phyloP scores from a whole-genome alignment of 2,888 invertebrate species.

The Octonoba sinensis region DNA sequence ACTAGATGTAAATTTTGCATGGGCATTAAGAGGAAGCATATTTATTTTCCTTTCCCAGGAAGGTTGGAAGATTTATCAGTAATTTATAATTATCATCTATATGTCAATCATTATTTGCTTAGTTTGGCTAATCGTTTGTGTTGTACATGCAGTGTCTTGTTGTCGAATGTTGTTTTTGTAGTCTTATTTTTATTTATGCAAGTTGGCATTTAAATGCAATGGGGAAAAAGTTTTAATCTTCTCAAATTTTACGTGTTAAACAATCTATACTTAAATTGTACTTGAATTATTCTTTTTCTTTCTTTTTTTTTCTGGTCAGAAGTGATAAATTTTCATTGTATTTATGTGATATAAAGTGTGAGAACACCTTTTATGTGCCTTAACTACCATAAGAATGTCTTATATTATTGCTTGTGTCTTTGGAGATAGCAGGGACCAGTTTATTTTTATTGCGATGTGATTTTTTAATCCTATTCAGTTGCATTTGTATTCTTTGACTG shows the following conservation, averaged over 20 bases:
- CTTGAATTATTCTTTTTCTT: constrained; percentile 3
- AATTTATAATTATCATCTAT: constrained; percentile 56
- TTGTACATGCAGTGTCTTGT: constrained; percentile 1
- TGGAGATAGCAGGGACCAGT: constrained; percentile 31
- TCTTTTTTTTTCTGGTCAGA: constrained; percentile 26
- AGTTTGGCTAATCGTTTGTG: background rate
- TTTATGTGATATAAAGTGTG: constrained; percentile 37
- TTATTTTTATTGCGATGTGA: constrained; percentile 36
- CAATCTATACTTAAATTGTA: constrained; percentile 50
- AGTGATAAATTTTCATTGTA: constrained; percentile 25
- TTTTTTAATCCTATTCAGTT: constrained; percentile 32
- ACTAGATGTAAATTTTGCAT: constrained; percentile 41
- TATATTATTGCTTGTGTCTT: constrained; percentile 15
- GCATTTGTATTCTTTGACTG: constrained; percentile 55
- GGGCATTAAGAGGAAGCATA: constrained; percentile 47
- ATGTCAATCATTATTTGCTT: constrained; percentile 5
- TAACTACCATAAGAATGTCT: constrained; percentile 22
- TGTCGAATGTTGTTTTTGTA: constrained; percentile 42
- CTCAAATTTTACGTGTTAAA: constrained; percentile 36
- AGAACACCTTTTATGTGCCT: constrained; percentile 45
- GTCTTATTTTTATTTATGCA: constrained; percentile 40
- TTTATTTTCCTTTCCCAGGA: constrained; percentile 42
- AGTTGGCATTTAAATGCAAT: constrained; percentile 43
- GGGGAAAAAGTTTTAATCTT: constrained; percentile 32
- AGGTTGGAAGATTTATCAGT: constrained; percentile 42